Base-by-base conservation (phyloP, 2,113 vertebrate species). In the Forbesichthys papilliferus region DNA sequence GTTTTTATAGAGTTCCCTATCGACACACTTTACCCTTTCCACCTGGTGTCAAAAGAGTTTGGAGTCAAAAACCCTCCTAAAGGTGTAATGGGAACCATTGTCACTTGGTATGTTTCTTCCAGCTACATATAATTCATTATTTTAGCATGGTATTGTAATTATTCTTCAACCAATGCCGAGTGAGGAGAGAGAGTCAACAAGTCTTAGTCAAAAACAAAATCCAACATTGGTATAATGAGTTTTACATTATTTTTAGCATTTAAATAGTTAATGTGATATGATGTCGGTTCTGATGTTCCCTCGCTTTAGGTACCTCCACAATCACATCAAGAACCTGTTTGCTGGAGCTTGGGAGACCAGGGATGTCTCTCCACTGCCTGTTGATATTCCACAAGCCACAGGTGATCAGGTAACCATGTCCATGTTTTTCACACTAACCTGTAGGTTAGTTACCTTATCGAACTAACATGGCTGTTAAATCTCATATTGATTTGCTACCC, bases 1-100 rank as follows among this genome's bases (percentile, higher is more conserved):
- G 96, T 98, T 72, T 98, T 98, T 68, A 94, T 98, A 69, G 96
- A 98, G 90, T 95, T 98, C 47, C 96, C 96, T 66, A 90, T 98
- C 0, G 96, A 98, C 20, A 93, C 95, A 0, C 91, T 98, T 1
- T 98, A 98, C 76, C 95, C 96, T 0, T 98, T 91, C 82, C 95
- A 95, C 73, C 56, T 96, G 66, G 94, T 98, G n/a, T 91, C 93
- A 78, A 96, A 94, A 86, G 95, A 98, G 84, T 79, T 95, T 73
- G 33, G 89, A 33, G 92, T 91, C 3, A 92, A 94, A 75, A 90
- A 79, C 64, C 49, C 80, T 0, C 90, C 94, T 42, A 93, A 95
- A 86, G 89, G 88, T 61, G 78, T 96, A 36, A 61, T 94, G 74
- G 93, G 92, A 49, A 93, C 84, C 77, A 62, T 80, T 11, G 85